Percentiles rank a stretch among this genome's conserved stretches.
phyloP scores from a whole-genome alignment of 1,140 invertebrate genomes.

The Leptinotarsa undecemlineata region DNA sequence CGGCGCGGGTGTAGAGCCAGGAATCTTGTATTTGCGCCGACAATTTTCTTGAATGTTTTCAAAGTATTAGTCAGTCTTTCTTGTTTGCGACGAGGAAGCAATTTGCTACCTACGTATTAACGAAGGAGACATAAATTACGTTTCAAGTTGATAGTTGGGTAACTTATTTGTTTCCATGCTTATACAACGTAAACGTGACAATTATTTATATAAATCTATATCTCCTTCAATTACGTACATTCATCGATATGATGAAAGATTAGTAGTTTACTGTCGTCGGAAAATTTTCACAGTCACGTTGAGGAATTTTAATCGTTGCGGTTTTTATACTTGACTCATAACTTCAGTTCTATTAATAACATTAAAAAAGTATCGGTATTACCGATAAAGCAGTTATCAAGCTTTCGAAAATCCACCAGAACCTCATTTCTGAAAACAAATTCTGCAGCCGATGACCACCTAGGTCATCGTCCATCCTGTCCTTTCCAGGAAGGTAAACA shows the following conservation, averaged over 20 bases:
- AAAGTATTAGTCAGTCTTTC: background rate
- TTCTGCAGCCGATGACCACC: too few species aligned
- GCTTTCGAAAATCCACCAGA: background rate
- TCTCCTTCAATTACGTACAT: conserved; percentile 8
- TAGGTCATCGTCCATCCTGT: too few species aligned
- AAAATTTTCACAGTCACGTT: conserved; percentile 15
- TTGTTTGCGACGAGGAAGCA: conserved; percentile 1
- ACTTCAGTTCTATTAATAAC: conserved; percentile 1
- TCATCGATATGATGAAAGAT: conserved; percentile 6
- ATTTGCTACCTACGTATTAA: conserved; percentile 3
- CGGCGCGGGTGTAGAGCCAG: too few species aligned
- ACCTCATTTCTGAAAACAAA: background rate
- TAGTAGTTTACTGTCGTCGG: conserved; percentile 14
- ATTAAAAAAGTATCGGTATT: background rate
- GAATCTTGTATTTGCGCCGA: background rate
- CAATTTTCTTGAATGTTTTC: background rate
- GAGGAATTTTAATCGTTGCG: conserved; percentile 10
- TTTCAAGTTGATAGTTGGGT: conserved; percentile 15
- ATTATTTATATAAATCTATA: conserved; percentile 18
- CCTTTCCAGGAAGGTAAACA: too few species aligned
- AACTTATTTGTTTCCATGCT: conserved; percentile 18
- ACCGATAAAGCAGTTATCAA: background rate
- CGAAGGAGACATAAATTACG: conserved; percentile 1
- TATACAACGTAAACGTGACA: conserved; percentile 21
- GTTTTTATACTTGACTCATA: conserved; percentile 11